A percentile compares a stretch with the other conserved stretches of the same genome.
Evolutionary conservation across 2,113 vertebrate genomes (phyloP).

Genomic region (Solea solea): DNA sequence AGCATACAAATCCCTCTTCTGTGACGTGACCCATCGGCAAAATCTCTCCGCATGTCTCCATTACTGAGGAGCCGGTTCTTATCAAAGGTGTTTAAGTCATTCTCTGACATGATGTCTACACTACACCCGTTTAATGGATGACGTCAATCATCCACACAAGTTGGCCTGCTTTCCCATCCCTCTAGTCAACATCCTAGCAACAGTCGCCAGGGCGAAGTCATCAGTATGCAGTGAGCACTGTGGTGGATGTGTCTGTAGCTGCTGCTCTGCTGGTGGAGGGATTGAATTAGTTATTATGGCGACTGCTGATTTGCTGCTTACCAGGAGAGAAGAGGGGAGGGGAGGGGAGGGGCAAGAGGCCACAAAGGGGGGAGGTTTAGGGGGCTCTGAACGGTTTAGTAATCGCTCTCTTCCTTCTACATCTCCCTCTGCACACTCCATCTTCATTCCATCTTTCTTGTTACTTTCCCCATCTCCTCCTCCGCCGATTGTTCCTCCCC

Average conservation of each 20-base stretch:
- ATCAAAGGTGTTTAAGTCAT: not conserved
- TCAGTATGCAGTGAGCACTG: slow-evolving; percentile 47
- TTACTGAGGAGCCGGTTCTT: not conserved
- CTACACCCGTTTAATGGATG: not conserved
- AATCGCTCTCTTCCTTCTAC: slow-evolving; percentile 21
- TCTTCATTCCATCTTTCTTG: slow-evolving; percentile 17
- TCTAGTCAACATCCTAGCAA: slow-evolving; percentile 59
- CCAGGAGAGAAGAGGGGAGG: slow-evolving; percentile 9
- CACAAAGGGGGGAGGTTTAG: slow-evolving; percentile 9
- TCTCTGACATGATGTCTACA: slow-evolving; percentile 14
- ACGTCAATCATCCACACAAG: slow-evolving; percentile 35
- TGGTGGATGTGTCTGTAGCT: slow-evolving; percentile 24
- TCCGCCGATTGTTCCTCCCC: not conserved
- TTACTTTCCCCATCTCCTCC: not conserved
- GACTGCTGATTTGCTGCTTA: slow-evolving; percentile 48
- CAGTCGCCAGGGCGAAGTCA: slow-evolving; percentile 49
- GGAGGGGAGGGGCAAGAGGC: slow-evolving; percentile 18
- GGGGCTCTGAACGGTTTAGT: not conserved
- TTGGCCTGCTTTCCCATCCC: slow-evolving; percentile 9
- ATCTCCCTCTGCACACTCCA: slow-evolving; percentile 18
- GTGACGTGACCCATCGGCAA: not conserved
- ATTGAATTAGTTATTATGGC: slow-evolving; percentile 50
- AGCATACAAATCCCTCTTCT: not conserved
- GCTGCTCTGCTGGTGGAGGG: slow-evolving; percentile 32
- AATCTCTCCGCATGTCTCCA: not conserved